Conservation (phyloP, 2,888 invertebrate genomes). For the Drosophila ezoana region DNA sequence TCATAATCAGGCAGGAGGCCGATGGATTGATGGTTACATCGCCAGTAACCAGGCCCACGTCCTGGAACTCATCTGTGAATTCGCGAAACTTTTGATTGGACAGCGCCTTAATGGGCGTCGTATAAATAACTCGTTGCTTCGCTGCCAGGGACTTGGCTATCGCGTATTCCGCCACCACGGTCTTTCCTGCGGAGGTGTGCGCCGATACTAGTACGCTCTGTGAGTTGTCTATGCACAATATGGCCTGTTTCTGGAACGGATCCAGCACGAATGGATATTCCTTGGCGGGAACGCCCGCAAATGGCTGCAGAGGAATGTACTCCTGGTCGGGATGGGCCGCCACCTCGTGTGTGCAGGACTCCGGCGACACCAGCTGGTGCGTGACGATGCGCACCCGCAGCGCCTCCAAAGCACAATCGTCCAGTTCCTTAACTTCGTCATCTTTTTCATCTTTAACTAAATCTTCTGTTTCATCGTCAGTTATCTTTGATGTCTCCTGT, state of each 20-base stretch:
- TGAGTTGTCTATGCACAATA: slow-evolving; percentile 98
- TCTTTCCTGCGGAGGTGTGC: slow-evolving; percentile 99
- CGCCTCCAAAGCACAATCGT: slow-evolving; percentile 88
- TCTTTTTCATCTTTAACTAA: slow-evolving; percentile 15
- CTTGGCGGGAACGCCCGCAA: slow-evolving; percentile 91
- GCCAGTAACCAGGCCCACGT: slow-evolving; percentile 99
- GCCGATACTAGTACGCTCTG: slow-evolving; percentile 99
- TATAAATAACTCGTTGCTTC: slow-evolving; percentile 99
- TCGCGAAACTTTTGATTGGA: slow-evolving; percentile 99
- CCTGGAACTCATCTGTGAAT: slow-evolving; percentile 98
- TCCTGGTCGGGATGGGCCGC: slow-evolving; percentile 95
- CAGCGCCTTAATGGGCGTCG: slow-evolving; percentile 99
- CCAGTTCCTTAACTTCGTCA: slow-evolving; percentile 51
- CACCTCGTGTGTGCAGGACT: slow-evolving; percentile 98
- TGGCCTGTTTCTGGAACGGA: slow-evolving; percentile 99
- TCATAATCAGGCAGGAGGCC: slow-evolving; percentile 99
- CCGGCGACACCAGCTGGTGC: slow-evolving; percentile 94
- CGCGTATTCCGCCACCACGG: slow-evolving; percentile 98
- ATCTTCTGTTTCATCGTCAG: slow-evolving; percentile 24
- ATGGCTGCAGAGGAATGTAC: slow-evolving; percentile 88
- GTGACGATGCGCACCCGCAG: slow-evolving; percentile 93
- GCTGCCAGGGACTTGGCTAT: slow-evolving; percentile 96
- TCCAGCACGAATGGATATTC: slow-evolving; percentile 97
- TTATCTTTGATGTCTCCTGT: background rate
- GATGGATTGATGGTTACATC: slow-evolving; percentile 99